Conservation (phyloP, 1,140 invertebrate genomes). For the Drosophila lini region DNA sequence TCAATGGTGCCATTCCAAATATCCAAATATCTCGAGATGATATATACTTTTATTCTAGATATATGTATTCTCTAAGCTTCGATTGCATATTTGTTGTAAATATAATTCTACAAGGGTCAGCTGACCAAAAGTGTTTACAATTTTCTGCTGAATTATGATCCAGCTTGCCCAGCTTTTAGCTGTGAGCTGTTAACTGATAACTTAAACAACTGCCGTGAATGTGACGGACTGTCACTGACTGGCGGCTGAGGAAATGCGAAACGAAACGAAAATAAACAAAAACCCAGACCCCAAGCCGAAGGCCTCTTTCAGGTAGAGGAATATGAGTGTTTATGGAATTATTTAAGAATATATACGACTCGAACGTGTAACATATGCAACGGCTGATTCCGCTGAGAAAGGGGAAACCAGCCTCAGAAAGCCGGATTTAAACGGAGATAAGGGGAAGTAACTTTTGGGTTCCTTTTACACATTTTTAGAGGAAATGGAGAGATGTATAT, state of each 20-base stretch:
- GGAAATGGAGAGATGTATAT: not conserved
- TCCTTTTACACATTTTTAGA: not conserved
- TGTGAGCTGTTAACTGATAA: constrained; percentile 72
- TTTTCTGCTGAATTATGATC: constrained; percentile 51
- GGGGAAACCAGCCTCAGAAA: constrained; percentile 2
- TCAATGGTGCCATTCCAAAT: not conserved
- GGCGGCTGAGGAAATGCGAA: constrained; percentile 46
- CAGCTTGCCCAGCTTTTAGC: constrained; percentile 47
- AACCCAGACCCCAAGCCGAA: constrained; percentile 6
- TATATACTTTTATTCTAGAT: not conserved
- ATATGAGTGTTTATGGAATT: constrained; percentile 38
- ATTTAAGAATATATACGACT: constrained; percentile 18
- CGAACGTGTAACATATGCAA: constrained; percentile 22
- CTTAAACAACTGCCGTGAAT: constrained; percentile 65
- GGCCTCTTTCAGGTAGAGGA: constrained; percentile 36
- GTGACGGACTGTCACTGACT: constrained; percentile 21
- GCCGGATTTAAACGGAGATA: not conserved
- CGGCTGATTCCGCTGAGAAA: constrained; percentile 2
- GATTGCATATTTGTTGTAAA: constrained; percentile 5
- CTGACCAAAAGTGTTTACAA: constrained; percentile 44
- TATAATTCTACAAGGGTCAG: constrained; percentile 34
- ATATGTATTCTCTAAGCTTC: not conserved
- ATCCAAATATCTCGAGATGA: not conserved
- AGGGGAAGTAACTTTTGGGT: constrained; percentile 1
- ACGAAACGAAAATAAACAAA: constrained; percentile 43